Evolutionary conservation across 2,797 vertebrate genomes (phyloP).

Genomic region (Graptemys geographica): DNA sequence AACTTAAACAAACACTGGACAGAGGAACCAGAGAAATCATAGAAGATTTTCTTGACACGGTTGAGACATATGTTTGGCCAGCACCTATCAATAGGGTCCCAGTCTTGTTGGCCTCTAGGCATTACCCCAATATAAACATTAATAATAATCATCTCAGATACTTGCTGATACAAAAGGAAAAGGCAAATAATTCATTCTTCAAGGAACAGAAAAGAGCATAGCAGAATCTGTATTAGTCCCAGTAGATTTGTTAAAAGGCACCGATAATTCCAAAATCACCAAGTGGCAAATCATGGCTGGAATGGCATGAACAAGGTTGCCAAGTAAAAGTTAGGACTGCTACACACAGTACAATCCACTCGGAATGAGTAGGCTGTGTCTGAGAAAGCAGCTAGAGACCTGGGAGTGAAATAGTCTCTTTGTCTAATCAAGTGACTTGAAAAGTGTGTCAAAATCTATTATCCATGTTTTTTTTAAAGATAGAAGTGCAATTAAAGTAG

Average conservation of each 20-base stretch:
- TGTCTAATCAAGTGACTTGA: neutral
- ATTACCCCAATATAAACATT: constrained; percentile 32
- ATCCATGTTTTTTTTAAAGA: neutral
- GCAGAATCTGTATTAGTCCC: neutral
- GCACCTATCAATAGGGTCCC: neutral
- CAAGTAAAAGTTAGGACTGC: neutral
- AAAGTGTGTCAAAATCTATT: neutral
- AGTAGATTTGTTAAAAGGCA: neutral
- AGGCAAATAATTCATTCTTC: neutral
- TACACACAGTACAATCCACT: neutral
- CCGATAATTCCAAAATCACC: neutral
- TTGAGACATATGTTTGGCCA: neutral
- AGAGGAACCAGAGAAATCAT: neutral
- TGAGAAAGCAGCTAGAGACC: neutral
- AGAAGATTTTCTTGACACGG: neutral
- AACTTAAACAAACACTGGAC: neutral
- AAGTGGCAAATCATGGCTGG: neutral
- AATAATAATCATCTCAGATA: constrained; percentile 26
- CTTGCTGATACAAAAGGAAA: constrained; percentile 42
- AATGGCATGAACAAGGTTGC: constrained; percentile 16
- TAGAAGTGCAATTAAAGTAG: neutral
- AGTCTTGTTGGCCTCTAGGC: neutral
- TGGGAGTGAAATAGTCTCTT: neutral
- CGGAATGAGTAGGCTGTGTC: neutral
- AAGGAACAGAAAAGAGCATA: neutral